Percentiles rank a stretch among this genome's conserved stretches.
phyloP scores from a whole-genome alignment of 2,888 invertebrate genomes.

The Nezara viridula region DNA sequence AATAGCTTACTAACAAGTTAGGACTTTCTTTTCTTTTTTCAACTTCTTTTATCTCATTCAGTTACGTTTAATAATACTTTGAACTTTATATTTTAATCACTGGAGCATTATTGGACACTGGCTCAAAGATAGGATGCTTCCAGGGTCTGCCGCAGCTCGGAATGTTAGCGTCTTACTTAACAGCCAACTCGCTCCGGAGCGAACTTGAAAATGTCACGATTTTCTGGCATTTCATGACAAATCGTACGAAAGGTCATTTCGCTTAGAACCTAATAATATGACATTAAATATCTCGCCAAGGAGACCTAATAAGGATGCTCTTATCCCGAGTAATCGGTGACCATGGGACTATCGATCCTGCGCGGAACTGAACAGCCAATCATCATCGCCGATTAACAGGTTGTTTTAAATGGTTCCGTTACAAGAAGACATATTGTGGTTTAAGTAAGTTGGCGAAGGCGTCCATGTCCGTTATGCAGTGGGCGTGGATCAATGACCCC shows the following conservation, averaged over 20 bases:
- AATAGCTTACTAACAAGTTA: too few species aligned
- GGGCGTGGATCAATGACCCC: background rate
- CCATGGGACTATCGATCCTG: background rate
- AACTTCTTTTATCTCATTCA: too few species aligned
- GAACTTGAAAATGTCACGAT: conserved; percentile 28
- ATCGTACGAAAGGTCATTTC: background rate
- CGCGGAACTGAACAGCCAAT: background rate
- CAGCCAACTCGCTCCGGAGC: background rate
- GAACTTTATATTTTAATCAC: background rate
- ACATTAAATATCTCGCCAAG: conserved; percentile 9
- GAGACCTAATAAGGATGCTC: background rate
- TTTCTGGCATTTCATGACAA: background rate
- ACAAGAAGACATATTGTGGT: background rate
- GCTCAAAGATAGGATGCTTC: background rate
- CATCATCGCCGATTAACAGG: background rate
- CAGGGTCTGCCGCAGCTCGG: background rate
- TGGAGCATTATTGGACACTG: background rate
- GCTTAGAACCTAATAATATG: conserved; percentile 16
- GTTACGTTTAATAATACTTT: too few species aligned
- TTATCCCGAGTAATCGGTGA: background rate
- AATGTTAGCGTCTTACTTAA: background rate
- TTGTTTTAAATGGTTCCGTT: background rate
- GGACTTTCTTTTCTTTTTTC: too few species aligned
- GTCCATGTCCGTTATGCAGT: background rate
- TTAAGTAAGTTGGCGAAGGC: background rate